These are phyloP conservation scores for Lucilia cuprina DNA, from an alignment of 1,140 invertebrate species.

Conservation along the genomic window DNA sequence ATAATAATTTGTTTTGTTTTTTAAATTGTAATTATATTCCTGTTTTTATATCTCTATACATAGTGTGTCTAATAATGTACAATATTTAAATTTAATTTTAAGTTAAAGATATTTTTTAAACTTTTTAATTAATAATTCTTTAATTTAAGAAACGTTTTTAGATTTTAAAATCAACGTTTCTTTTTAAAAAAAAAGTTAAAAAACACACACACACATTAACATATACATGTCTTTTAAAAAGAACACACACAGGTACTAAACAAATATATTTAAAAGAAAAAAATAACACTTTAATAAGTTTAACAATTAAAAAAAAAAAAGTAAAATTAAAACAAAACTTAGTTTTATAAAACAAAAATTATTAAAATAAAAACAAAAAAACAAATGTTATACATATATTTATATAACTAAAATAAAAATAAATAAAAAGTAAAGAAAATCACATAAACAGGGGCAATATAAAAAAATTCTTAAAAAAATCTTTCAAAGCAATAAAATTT, in stretches of 20 bases:
- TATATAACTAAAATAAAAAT: conserved; percentile 5
- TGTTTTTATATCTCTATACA: no score
- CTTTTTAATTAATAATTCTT: background rate
- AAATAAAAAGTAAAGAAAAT: background rate
- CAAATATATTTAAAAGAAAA: background rate
- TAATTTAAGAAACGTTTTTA: background rate
- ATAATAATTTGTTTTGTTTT: no score
- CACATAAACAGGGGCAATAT: no score
- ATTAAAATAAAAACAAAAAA: background rate
- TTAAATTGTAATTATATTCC: no score
- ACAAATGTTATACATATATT: conserved; percentile 17
- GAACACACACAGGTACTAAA: conserved; percentile 32
- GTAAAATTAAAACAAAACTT: conserved; percentile 23
- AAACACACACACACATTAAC: conserved; percentile 36
- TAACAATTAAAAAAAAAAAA: background rate
- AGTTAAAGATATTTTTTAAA: background rate
- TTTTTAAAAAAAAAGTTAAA: background rate
- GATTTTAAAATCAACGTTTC: conserved; percentile 21
- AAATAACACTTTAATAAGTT: background rate
- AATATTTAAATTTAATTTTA: background rate
- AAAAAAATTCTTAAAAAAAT: background rate
- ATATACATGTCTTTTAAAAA: conserved; percentile 45
- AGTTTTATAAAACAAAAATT: background rate
- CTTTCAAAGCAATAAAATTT: no score
- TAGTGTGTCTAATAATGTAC: no score